phyloP scores from a whole-genome alignment of 2,888 invertebrate genomes.

The Hylaea fasciaria region DNA sequence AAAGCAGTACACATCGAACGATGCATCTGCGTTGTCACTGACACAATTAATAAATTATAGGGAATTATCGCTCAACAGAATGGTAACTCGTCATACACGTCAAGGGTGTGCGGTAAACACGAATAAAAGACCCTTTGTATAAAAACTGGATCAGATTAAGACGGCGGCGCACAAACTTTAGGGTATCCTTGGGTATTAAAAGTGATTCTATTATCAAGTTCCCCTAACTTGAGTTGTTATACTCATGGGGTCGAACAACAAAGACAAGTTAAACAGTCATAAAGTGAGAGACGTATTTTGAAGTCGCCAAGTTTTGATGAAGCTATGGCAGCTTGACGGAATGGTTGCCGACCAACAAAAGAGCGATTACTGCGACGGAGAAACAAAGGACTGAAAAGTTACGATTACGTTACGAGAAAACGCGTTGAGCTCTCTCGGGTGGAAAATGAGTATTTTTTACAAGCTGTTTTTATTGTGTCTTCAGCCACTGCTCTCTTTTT shows the following conservation, averaged over 20 bases:
- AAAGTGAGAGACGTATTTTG: conserved; percentile 25
- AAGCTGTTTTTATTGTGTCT: too few relatives aligned
- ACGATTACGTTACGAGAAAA: background rate
- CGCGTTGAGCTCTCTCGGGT: too few relatives aligned
- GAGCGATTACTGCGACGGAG: conserved; percentile 7
- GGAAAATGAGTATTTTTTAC: too few relatives aligned
- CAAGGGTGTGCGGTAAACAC: conserved; percentile 71
- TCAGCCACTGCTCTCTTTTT: too few relatives aligned
- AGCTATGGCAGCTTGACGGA: conserved; percentile 23
- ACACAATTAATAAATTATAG: conserved; percentile 66
- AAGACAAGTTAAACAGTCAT: conserved; percentile 53
- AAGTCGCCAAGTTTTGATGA: conserved; percentile 19
- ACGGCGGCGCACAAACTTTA: conserved; percentile 59
- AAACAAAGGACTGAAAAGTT: conserved; percentile 10
- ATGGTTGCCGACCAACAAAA: conserved; percentile 24
- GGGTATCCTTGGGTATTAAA: conserved; percentile 53
- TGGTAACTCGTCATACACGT: conserved; percentile 50
- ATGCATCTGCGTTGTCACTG: conserved; percentile 65
- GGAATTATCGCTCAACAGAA: conserved; percentile 58
- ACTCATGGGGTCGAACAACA: conserved; percentile 39
- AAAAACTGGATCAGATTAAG: conserved; percentile 72
- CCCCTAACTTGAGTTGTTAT: conserved; percentile 37
- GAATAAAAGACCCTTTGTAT: conserved; percentile 61
- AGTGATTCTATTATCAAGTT: conserved; percentile 38
- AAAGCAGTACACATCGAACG: conserved; percentile 48